Evolutionary conservation across 1,140 invertebrate species (phyloP), one percentile per base, ranked within the genome.

Genomic region (Littorina saxatilis): DNA sequence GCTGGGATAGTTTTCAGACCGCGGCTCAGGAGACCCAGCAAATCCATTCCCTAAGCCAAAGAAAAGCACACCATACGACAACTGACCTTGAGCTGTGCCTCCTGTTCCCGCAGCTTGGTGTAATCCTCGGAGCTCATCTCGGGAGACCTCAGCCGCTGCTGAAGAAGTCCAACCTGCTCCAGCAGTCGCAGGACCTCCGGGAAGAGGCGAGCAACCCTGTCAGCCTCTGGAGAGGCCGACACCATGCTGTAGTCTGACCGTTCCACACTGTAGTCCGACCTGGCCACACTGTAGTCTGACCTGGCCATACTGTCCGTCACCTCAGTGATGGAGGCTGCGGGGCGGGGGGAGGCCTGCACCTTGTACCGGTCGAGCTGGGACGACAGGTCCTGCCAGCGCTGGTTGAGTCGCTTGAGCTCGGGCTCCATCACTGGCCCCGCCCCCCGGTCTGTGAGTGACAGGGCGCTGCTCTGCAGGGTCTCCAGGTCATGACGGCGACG

Each of bases 401-500:
- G 39, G 40, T 27, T 73, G 40, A 73, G 70, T 7, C 70, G 70
- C n/a, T 73, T 39, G 23, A 73, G 70, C 29, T 47, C 32, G 40
- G 40, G 70, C 23, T 73, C 70, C 39, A 73, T 9, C 23, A 73
- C 7, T 1, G 70, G 70, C n/a, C 40, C 70, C 5, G 23, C 29
- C 23, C 39, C 70, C 23, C 23, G 39, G 40, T 43, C 35, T 5
- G 70, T 20, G 7, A 73, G 40, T 17, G 70, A 5, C 20, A 29
- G 4, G 70, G 23, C 39, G 23, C 40, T 52, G 23, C 7, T 27
- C 70, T 73, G 70, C 23, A 73, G 70, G 4, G n/a, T 47, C 29
- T 73, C 70, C 70, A 73, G 70, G 23, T 73, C 70, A 17, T 73
- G 70, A 9, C 70, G 70, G 15, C 70, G 70, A n/a, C 70, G 70